Evolutionary conservation across 2,797 vertebrate species (phyloP), one percentile per base, ranked within the genome.

Genomic region (Coendou prehensilis): DNA sequence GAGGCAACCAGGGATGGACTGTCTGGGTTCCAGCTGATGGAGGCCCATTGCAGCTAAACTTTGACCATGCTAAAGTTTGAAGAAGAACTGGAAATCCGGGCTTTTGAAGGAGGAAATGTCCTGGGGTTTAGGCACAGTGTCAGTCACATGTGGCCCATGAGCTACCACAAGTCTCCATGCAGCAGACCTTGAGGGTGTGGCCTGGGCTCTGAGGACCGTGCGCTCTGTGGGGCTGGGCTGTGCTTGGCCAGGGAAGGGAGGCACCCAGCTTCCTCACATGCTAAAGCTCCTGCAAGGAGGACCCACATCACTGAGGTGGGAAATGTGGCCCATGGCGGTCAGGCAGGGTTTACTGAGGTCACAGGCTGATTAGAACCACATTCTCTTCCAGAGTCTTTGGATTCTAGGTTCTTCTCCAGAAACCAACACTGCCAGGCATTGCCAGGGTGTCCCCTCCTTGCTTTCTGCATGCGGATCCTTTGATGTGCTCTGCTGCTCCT

Each of bases 181-280:
- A 83, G 33, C 59, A 67, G 52, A 11, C 18, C 41, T 15, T 6
- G 1, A 5, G 22, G 45, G 3, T 10, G 1, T 33, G 41, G 9
- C 18, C 85, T 45, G 15, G 15, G 28, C 33, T n/a, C 15, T 7
- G 57, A 28, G 20, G 76, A 17, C 26, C 4, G 23, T 4, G 33
- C 28, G 23, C 45, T 67, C 57, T 2, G 4, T 1, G 8, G 9
- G 6, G 71, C 4, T 6, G 57, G 64, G 45, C 52, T 30, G 28
- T 59, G 57, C 28, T 59, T 17, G 75, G 37, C 54, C 0, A 2
- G 2, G 28, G 23, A 11, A 15, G 52, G 10, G 76, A 80, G 61
- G 6, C 4, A 1, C 18, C 14, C 0, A 0, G 9, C 61, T 37
- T 9, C 20, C 9, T 7, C 52, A 45, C 41, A 63, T 17, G 18